Percentiles rank a stretch among this genome's conserved stretches.
Evolutionary conservation across 2,797 vertebrate genomes (phyloP).

Genomic region (Graptemys geographica): DNA sequence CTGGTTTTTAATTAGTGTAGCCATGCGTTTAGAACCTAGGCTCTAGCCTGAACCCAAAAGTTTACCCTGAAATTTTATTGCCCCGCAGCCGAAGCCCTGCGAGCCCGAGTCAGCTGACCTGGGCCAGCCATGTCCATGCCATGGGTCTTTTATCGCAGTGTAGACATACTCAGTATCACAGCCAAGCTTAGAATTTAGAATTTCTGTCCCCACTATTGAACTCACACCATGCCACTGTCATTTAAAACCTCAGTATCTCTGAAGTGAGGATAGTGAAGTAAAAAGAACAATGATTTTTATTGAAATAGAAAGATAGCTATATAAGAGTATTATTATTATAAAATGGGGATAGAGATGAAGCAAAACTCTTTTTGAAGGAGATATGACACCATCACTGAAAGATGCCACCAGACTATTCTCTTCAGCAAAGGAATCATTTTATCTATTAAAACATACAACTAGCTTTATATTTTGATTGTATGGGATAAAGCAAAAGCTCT

Average conservation of each 20-base stretch:
- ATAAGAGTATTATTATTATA: neutral
- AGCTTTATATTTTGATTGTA: neutral
- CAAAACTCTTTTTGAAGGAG: neutral
- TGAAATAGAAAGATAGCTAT: neutral
- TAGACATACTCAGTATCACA: neutral
- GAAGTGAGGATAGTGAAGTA: neutral
- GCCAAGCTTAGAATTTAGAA: neutral
- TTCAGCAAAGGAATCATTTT: neutral
- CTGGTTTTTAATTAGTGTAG: neutral
- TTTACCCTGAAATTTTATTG: neutral
- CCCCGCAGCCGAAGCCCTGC: too few relatives aligned
- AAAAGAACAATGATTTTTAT: neutral
- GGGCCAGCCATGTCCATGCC: too few relatives aligned
- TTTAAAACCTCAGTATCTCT: neutral
- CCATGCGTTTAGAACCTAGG: neutral
- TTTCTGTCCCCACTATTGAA: neutral
- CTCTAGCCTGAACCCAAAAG: neutral
- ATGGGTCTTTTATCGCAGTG: neutral
- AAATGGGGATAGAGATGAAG: neutral
- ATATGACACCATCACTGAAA: neutral
- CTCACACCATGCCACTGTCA: neutral
- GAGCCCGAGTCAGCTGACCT: neutral
- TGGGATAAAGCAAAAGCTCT: neutral
- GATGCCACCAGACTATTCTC: neutral
- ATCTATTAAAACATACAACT: neutral